phyloP scores from a whole-genome alignment of 2,113 vertebrate genomes.

The Nerophis lumbriciformis region DNA sequence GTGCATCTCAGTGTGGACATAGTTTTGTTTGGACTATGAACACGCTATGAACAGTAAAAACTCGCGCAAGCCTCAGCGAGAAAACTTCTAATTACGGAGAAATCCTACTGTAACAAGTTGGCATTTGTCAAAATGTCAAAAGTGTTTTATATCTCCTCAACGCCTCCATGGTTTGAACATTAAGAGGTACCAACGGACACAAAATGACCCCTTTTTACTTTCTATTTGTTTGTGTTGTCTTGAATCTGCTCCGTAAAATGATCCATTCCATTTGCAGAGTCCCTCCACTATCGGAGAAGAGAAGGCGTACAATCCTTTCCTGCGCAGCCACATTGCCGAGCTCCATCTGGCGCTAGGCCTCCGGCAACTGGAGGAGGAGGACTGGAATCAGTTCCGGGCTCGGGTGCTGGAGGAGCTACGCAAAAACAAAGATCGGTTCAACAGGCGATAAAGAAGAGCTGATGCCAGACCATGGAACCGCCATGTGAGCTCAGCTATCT shows the following conservation, averaged over 20 bases:
- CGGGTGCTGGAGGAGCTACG: conserved; percentile 86
- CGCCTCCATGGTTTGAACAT: neutral
- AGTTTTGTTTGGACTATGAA: no score
- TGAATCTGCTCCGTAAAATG: neutral
- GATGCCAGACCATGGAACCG: neutral
- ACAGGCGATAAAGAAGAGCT: conserved; percentile 58
- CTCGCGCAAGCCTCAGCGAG: no score
- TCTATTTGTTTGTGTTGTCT: neutral
- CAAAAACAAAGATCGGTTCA: conserved; percentile 85
- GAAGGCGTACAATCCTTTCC: conserved; percentile 90
- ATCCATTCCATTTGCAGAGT: conserved; percentile 66
- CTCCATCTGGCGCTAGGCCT: conserved; percentile 83
- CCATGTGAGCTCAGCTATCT: neutral
- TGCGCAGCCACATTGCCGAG: conserved; percentile 79
- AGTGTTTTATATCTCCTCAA: no score
- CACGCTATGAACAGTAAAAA: no score
- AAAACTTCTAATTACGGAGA: no score
- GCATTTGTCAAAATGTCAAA: no score
- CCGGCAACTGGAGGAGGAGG: conserved; percentile 67
- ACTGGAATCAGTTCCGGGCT: conserved; percentile 78
- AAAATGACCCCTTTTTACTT: no score
- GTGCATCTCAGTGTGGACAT: no score
- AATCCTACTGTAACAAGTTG: no score
- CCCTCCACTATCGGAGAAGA: conserved; percentile 92
- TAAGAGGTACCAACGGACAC: no score